phyloP scores from a whole-genome alignment of 2,888 invertebrate species.

The Apodemia duryi region DNA sequence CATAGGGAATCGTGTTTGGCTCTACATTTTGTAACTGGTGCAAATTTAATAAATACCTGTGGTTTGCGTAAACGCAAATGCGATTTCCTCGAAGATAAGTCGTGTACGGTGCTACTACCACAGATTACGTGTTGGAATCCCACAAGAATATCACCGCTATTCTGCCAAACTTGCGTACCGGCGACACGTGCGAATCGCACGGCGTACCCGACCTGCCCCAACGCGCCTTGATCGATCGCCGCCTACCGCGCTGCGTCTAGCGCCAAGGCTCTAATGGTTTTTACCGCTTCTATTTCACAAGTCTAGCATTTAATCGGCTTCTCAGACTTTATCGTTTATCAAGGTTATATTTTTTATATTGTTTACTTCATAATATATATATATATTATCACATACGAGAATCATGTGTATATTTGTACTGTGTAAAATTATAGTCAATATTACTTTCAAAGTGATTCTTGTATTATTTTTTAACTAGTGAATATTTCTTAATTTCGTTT shows the following conservation, averaged over 20 bases:
- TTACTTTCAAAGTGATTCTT: not conserved
- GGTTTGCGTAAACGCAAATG: conserved; percentile 3
- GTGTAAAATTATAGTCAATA: not conserved
- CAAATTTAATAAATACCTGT: not conserved
- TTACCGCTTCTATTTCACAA: conserved; percentile 29
- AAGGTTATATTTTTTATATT: conserved; percentile 14
- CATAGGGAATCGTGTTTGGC: conserved; percentile 15
- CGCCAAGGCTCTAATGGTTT: conserved; percentile 41
- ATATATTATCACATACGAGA: not conserved
- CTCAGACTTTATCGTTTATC: conserved; percentile 25
- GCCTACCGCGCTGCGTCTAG: conserved; percentile 44
- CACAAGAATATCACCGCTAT: conserved; percentile 21
- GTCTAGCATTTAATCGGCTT: conserved; percentile 26
- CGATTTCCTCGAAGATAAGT: conserved; percentile 16
- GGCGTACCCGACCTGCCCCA: conserved; percentile 64
- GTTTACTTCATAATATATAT: conserved; percentile 3
- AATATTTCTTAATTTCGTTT: too few relatives aligned
- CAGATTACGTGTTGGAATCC: conserved; percentile 11
- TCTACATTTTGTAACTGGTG: conserved; percentile 11
- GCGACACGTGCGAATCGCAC: conserved; percentile 37
- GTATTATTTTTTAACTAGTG: too few relatives aligned
- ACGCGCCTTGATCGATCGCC: conserved; percentile 62
- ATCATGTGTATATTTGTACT: not conserved
- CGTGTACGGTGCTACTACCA: not conserved
- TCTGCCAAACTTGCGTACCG: conserved; percentile 20